Conservation (phyloP, 2,888 invertebrate species). For the Tuta absoluta region DNA sequence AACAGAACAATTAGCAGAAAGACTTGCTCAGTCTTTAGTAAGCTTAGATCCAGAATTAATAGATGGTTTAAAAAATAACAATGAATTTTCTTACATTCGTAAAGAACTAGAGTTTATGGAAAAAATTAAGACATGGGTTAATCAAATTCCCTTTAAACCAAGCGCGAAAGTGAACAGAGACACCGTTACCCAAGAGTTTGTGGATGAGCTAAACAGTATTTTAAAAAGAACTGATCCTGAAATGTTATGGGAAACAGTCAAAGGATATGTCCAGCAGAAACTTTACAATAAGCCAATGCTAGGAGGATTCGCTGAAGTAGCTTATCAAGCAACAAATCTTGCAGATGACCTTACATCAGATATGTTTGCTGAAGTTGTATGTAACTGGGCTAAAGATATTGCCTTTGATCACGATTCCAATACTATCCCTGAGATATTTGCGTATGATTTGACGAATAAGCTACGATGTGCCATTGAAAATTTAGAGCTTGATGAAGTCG, state of each 20-base stretch:
- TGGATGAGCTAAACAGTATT: not conserved
- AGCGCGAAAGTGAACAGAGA: not conserved
- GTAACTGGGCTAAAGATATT: not conserved
- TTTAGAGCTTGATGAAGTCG: not conserved
- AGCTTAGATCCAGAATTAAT: not conserved
- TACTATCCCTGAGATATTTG: not conserved
- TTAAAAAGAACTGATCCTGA: not conserved
- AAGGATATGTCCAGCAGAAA: not conserved
- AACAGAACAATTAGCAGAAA: constrained; percentile 7
- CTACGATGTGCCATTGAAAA: not conserved
- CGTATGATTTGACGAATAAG: not conserved
- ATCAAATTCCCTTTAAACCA: not conserved
- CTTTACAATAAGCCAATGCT: not conserved
- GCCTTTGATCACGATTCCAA: constrained; percentile 7
- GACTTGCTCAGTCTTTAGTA: not conserved
- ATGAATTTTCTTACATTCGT: not conserved
- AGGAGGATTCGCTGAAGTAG: not conserved
- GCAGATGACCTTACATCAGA: not conserved
- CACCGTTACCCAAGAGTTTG: not conserved
- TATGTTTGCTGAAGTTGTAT: constrained; percentile 5
- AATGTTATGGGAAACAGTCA: not conserved
- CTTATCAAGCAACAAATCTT: not conserved
- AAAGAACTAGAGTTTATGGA: not conserved
- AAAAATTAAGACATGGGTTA: constrained; percentile 2
- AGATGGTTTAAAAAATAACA: not conserved